Evolutionary conservation across 2,888 invertebrate genomes (phyloP).

Genomic region (Dioctria rufipes): DNA sequence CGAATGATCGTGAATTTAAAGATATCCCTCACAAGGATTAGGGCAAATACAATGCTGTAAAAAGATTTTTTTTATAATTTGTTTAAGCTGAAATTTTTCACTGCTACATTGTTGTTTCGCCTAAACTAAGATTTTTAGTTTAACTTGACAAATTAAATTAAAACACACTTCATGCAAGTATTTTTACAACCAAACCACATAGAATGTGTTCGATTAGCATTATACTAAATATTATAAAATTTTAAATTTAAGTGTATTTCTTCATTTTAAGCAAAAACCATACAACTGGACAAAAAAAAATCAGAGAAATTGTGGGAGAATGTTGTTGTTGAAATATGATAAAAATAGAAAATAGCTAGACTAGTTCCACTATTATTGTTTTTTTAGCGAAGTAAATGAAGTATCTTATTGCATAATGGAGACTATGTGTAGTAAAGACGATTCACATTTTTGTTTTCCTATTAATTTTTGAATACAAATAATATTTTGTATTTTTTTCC

Average conservation of each 20-base stretch:
- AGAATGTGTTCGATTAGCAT: slow-evolving; percentile 47
- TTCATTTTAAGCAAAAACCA: too few relatives aligned
- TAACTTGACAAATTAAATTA: background rate
- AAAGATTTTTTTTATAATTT: background rate
- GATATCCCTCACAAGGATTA: slow-evolving; percentile 48
- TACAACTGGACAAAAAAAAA: too few relatives aligned
- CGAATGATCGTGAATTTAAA: slow-evolving; percentile 51
- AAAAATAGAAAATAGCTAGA: too few relatives aligned
- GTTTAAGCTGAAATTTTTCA: background rate
- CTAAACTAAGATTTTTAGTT: background rate
- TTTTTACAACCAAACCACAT: slow-evolving; percentile 50
- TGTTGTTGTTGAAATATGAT: too few relatives aligned
- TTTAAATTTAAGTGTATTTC: too few relatives aligned
- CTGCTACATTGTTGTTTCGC: background rate
- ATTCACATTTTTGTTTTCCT: background rate
- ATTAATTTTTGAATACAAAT: slow-evolving; percentile 2
- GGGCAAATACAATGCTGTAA: background rate
- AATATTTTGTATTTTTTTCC: too few relatives aligned
- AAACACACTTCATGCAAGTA: slow-evolving; percentile 24
- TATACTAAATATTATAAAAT: background rate
- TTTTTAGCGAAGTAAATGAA: too few relatives aligned
- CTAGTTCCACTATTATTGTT: too few relatives aligned
- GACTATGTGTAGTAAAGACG: too few relatives aligned
- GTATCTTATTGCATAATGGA: too few relatives aligned
- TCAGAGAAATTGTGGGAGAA: too few relatives aligned